A percentile compares a stretch with the other conserved stretches of the same genome.
These are phyloP conservation scores for Arge pagana DNA, from an alignment of 2,888 invertebrate species.

Conservation along the genomic window DNA sequence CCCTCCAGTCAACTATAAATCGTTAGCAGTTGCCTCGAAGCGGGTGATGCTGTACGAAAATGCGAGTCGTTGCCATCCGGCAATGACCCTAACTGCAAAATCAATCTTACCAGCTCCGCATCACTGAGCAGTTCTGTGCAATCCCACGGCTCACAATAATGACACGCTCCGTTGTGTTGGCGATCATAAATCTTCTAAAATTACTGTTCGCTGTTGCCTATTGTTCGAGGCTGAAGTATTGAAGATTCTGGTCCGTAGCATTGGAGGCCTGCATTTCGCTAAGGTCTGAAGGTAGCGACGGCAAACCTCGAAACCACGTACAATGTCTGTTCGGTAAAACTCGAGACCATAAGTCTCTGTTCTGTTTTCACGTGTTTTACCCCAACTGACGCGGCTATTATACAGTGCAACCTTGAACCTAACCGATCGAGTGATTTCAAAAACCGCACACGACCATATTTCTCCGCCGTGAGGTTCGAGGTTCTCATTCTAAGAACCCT, in stretches of 20 bases:
- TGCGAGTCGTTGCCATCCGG: neutral
- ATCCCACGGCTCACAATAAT: conserved; percentile 9
- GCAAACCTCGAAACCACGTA: conserved; percentile 22
- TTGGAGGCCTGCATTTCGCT: neutral
- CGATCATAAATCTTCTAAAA: conserved; percentile 17
- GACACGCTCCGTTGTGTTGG: conserved; percentile 18
- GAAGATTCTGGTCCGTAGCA: neutral
- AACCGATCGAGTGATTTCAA: no score
- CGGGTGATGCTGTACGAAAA: neutral
- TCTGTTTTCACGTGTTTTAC: conserved; percentile 53
- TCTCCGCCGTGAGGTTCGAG: neutral
- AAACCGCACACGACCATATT: no score
- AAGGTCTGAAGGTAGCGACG: conserved; percentile 3
- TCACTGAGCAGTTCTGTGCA: neutral
- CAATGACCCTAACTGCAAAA: neutral
- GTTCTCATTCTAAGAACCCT: no score
- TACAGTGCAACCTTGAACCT: conserved; percentile 43
- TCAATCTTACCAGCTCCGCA: neutral
- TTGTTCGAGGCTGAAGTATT: conserved; percentile 2
- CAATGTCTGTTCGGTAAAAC: conserved; percentile 11
- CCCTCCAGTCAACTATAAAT: no score
- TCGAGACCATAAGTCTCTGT: conserved; percentile 47
- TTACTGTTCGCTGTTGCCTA: conserved; percentile 19
- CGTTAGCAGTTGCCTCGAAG: neutral
- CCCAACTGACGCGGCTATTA: conserved; percentile 43